These are phyloP conservation scores for Helicoverpa assulta DNA, from an alignment of 2,888 invertebrate species.

Conservation along the genomic window DNA sequence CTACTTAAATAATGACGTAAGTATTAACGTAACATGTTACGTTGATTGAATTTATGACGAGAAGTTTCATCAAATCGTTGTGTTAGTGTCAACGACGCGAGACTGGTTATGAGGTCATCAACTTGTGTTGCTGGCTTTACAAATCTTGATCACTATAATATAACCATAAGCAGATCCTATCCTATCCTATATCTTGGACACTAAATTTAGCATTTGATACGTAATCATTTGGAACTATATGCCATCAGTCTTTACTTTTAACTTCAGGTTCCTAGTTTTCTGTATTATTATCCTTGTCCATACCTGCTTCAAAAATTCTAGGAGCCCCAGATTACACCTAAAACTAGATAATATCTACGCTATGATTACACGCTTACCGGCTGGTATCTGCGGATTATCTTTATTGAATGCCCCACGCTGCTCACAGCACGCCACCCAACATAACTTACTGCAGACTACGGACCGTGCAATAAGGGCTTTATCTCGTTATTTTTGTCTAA, in stretches of 20 bases:
- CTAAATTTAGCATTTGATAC: not conserved
- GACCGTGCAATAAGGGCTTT: constrained; percentile 55
- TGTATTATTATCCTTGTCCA: not conserved
- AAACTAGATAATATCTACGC: constrained; percentile 48
- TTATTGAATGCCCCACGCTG: constrained; percentile 88
- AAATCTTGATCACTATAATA: not conserved
- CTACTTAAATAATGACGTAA: constrained; percentile 57
- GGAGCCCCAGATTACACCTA: constrained; percentile 32
- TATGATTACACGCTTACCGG: constrained; percentile 57
- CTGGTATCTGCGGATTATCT: constrained; percentile 82
- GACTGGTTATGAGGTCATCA: constrained; percentile 28
- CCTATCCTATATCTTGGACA: no score
- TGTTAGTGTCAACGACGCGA: constrained; percentile 22
- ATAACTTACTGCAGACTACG: constrained; percentile 65
- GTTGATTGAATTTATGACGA: constrained; percentile 52
- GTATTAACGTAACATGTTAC: constrained; percentile 36
- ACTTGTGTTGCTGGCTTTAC: not conserved
- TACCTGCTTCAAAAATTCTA: constrained; percentile 10
- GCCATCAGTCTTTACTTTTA: not conserved
- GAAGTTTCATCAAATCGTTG: constrained; percentile 36
- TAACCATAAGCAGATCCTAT: not conserved
- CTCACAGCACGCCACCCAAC: constrained; percentile 76
- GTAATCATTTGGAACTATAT: not conserved
- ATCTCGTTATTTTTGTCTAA: constrained; percentile 62
- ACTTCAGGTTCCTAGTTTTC: not conserved